phyloP scores from a whole-genome alignment of 2,113 vertebrate species.

The Leptobrachium leishanense region DNA sequence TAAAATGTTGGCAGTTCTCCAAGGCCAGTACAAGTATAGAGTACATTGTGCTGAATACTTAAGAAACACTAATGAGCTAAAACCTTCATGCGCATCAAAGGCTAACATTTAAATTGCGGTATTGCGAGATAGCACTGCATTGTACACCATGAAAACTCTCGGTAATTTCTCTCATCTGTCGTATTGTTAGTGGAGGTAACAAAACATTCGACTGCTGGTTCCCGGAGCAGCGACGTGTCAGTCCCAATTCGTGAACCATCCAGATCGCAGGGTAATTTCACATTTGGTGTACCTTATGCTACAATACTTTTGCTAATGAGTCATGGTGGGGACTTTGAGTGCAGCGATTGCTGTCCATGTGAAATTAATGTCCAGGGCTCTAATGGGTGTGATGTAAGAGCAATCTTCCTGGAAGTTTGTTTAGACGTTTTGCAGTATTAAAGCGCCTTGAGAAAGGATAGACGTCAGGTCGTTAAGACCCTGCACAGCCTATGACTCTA shows the following conservation, averaged over 20 bases:
- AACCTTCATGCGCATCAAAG: constrained; percentile 38
- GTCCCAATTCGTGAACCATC: constrained; percentile 18
- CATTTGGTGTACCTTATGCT: constrained; percentile 30
- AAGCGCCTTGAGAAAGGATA: constrained; percentile 22
- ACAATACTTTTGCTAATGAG: constrained; percentile 37
- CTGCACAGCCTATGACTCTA: no score
- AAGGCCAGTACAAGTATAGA: constrained; percentile 27
- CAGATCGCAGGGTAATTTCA: constrained; percentile 44
- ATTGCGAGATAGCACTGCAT: constrained; percentile 13
- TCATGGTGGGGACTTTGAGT: constrained; percentile 5
- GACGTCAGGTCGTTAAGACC: no score
- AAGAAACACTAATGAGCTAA: constrained; percentile 44
- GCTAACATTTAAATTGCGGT: constrained; percentile 31
- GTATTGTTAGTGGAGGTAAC: constrained; percentile 17
- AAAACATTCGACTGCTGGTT: constrained; percentile 1
- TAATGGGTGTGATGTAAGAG: constrained; percentile 23
- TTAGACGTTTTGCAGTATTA: constrained; percentile 37
- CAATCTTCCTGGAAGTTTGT: constrained; percentile 32
- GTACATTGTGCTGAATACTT: constrained; percentile 35
- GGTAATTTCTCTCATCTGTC: constrained; percentile 2
- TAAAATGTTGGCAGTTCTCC: constrained; percentile 31
- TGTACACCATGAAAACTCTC: neutral
- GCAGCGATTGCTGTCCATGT: constrained; percentile 13
- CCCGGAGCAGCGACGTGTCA: constrained; percentile 10
- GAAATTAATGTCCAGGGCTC: constrained; percentile 10